Percentiles rank a stretch among this genome's conserved stretches.
phyloP scores from a whole-genome alignment of 2,888 invertebrate genomes.

The Acutogordius australiensis region DNA sequence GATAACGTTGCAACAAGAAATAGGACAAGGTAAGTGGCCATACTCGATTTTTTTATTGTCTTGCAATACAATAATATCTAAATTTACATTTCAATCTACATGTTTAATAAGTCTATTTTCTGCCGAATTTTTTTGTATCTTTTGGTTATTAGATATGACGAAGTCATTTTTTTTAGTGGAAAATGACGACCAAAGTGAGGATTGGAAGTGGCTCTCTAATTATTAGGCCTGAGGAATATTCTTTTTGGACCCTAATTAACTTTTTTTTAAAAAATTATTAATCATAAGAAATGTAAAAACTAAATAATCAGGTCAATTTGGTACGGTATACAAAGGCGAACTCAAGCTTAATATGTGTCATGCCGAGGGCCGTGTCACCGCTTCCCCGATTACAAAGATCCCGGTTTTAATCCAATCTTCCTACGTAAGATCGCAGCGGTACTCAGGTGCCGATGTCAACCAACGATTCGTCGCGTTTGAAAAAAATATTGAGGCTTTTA shows the following conservation, averaged over 20 bases:
- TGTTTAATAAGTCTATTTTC: too few species aligned
- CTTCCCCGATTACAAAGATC: not conserved
- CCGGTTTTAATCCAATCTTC: not conserved
- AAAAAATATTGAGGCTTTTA: not conserved
- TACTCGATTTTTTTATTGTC: too few species aligned
- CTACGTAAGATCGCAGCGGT: too few species aligned
- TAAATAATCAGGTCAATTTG: not conserved
- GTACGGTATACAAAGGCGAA: not conserved
- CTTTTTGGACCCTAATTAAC: too few species aligned
- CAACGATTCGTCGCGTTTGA: not conserved
- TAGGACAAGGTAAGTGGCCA: not conserved
- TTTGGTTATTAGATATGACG: too few species aligned
- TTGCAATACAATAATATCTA: too few species aligned
- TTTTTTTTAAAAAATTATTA: slow-evolving; percentile 1
- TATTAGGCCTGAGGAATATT: too few species aligned
- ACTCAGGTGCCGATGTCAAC: not conserved
- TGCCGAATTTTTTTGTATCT: too few species aligned
- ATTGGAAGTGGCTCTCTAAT: too few species aligned
- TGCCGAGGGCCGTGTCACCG: not conserved
- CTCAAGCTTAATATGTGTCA: not conserved
- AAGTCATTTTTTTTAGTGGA: too few species aligned
- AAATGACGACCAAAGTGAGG: too few species aligned
- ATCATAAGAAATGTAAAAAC: not conserved
- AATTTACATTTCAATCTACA: too few species aligned
- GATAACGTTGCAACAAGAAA: not conserved